These are phyloP conservation scores for Calliphora vicina DNA, from an alignment of 1,140 invertebrate genomes.

Conservation along the genomic window DNA sequence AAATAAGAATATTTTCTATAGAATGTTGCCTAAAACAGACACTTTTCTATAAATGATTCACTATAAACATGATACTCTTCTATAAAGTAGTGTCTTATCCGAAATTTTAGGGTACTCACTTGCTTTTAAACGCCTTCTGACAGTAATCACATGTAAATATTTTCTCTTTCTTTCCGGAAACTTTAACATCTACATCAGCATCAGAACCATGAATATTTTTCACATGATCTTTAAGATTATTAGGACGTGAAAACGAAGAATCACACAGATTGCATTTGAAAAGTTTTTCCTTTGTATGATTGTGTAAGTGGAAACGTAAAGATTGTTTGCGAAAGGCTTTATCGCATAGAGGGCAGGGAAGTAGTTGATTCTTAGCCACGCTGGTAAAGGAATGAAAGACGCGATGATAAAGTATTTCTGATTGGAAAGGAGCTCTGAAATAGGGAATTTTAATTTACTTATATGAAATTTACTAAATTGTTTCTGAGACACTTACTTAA, in stretches of 20 bases:
- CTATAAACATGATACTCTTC: too few relatives aligned
- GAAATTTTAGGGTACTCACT: constrained; percentile 68
- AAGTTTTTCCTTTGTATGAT: constrained; percentile 81
- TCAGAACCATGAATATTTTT: constrained; percentile 62
- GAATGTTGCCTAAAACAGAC: too few relatives aligned
- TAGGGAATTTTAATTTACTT: neutral
- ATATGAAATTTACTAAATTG: neutral
- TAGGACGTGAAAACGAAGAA: constrained; percentile 72
- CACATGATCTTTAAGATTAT: constrained; percentile 68
- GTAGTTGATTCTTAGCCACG: constrained; percentile 63
- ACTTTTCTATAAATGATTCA: too few relatives aligned
- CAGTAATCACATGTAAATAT: constrained; percentile 70
- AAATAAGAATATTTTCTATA: too few relatives aligned
- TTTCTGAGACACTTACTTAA: constrained; percentile 33
- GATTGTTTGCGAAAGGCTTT: constrained; percentile 75
- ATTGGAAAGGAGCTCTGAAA: constrained; percentile 50
- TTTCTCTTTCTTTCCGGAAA: neutral
- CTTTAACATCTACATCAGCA: neutral
- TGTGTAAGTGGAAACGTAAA: constrained; percentile 73
- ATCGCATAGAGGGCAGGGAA: constrained; percentile 73
- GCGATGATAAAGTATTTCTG: constrained; percentile 55
- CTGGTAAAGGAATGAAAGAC: constrained; percentile 56
- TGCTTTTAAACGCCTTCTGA: constrained; percentile 68
- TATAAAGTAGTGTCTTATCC: too few relatives aligned
- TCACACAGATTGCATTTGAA: constrained; percentile 70